phyloP scores from a whole-genome alignment of 1,140 invertebrate species.

The Aphelenchoides avenae region DNA sequence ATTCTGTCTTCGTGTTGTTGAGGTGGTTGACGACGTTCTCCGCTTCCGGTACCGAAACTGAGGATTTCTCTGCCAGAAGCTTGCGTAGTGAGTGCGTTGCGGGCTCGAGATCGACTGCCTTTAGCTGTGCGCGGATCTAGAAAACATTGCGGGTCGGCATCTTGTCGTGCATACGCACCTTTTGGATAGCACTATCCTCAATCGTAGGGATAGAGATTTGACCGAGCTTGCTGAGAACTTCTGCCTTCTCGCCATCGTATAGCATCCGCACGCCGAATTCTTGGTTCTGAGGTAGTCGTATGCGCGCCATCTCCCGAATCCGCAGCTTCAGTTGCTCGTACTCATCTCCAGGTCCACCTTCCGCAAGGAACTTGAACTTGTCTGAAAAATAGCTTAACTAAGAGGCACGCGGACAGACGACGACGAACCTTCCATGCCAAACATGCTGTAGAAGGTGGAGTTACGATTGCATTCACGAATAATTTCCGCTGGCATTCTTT shows the following conservation, averaged over 20 bases:
- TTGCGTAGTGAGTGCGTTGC: constrained; percentile 6
- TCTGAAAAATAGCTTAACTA: too few species aligned
- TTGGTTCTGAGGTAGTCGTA: too few species aligned
- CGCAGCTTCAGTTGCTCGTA: constrained; percentile 29
- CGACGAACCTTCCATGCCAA: constrained; percentile 53
- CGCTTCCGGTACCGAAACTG: neutral
- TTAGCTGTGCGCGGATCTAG: too few species aligned
- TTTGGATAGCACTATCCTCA: too few species aligned
- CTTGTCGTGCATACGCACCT: too few species aligned
- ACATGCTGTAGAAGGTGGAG: constrained; percentile 53
- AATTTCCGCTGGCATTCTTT: constrained; percentile 43
- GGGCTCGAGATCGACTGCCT: constrained; percentile 4
- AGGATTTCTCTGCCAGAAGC: neutral
- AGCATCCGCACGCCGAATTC: too few species aligned
- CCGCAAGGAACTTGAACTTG: constrained; percentile 48
- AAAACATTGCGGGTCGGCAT: too few species aligned
- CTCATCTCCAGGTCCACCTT: constrained; percentile 23
- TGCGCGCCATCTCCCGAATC: too few species aligned
- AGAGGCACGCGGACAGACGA: too few species aligned
- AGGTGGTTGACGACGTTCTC: constrained; percentile 1
- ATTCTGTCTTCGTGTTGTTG: neutral
- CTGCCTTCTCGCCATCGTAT: too few species aligned
- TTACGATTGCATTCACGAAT: constrained; percentile 49
- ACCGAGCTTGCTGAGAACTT: too few species aligned
- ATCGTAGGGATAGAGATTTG: too few species aligned